A percentile compares a stretch with the other conserved stretches of the same genome.
Conservation (phyloP, 2,113 vertebrate genomes). For the Picathartes gymnocephalus region DNA sequence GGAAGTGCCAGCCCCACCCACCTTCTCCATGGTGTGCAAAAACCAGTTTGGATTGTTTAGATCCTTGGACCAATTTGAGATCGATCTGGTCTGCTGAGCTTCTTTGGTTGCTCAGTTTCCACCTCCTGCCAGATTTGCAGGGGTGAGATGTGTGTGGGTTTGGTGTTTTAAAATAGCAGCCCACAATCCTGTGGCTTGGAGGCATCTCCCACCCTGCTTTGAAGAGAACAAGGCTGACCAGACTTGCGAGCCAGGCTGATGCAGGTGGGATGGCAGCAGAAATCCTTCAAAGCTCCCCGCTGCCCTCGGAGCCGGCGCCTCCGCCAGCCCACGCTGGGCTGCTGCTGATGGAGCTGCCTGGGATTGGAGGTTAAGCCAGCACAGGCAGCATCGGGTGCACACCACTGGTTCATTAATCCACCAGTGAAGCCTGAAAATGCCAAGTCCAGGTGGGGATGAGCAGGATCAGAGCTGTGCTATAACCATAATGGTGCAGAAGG, state of each 20-base stretch:
- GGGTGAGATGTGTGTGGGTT: background rate
- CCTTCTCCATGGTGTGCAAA: background rate
- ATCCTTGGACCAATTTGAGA: background rate
- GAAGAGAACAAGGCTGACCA: background rate
- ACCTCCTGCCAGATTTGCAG: background rate
- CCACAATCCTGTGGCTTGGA: background rate
- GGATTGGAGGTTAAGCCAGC: background rate
- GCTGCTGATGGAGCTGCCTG: rapidly evolving
- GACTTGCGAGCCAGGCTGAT: background rate
- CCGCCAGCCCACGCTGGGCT: background rate
- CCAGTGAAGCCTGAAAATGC: background rate
- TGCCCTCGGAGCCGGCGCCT: background rate
- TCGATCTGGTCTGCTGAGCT: background rate
- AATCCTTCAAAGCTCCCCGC: background rate
- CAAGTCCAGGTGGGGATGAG: background rate
- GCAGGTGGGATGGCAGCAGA: background rate
- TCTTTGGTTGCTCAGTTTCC: background rate
- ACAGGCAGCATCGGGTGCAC: background rate
- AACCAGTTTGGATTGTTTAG: background rate
- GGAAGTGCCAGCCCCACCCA: background rate
- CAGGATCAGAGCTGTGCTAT: background rate
- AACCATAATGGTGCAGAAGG: background rate
- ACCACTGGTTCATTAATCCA: background rate
- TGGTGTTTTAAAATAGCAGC: background rate
- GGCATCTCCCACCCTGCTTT: background rate